Evolutionary conservation across 2,113 vertebrate species (phyloP).

Genomic region (Phyllopteryx taeniolatus): DNA sequence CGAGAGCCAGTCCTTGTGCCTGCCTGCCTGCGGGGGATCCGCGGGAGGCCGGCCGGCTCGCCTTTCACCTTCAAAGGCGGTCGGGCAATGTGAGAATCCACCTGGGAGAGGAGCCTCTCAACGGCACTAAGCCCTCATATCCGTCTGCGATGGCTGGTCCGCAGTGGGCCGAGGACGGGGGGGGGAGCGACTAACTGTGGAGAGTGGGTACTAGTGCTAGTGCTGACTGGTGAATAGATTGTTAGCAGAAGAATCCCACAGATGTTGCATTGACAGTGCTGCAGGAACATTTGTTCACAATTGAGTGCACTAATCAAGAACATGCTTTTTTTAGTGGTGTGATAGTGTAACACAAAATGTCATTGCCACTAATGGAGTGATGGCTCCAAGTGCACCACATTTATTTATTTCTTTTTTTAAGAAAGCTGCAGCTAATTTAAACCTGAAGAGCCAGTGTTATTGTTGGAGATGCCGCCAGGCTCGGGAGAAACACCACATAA

Average conservation of each 20-base stretch:
- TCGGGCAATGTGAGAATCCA: slow-evolving; percentile 57
- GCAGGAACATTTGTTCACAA: slow-evolving; percentile 1
- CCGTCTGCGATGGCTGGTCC: slow-evolving; percentile 52
- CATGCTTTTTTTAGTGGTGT: slow-evolving; percentile 45
- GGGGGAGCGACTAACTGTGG: slow-evolving; percentile 7
- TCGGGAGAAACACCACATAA: slow-evolving; percentile 25
- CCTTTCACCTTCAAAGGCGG: slow-evolving; percentile 70
- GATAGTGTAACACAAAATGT: slow-evolving; percentile 3
- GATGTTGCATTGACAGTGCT: slow-evolving; percentile 11
- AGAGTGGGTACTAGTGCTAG: background rate
- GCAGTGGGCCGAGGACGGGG: slow-evolving; percentile 43
- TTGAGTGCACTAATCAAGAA: background rate
- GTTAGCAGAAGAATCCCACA: slow-evolving; percentile 21
- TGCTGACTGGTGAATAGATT: slow-evolving; percentile 22
- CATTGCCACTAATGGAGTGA: slow-evolving; percentile 21
- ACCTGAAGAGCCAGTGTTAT: slow-evolving; percentile 55
- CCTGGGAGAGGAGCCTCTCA: slow-evolving; percentile 57
- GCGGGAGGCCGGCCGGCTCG: slow-evolving; percentile 58
- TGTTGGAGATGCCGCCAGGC: slow-evolving; percentile 37
- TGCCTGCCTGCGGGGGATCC: slow-evolving; percentile 60
- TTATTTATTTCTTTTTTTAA: slow-evolving; percentile 49
- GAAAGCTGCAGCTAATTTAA: slow-evolving; percentile 67
- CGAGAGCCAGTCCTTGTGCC: slow-evolving; percentile 67
- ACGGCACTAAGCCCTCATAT: slow-evolving; percentile 53
- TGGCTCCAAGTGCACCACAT: slow-evolving; percentile 52